A percentile compares a stretch with the other conserved stretches of the same genome.
Evolutionary conservation across 2,888 invertebrate genomes (phyloP).

Genomic region (Perizoma flavofasciatum): DNA sequence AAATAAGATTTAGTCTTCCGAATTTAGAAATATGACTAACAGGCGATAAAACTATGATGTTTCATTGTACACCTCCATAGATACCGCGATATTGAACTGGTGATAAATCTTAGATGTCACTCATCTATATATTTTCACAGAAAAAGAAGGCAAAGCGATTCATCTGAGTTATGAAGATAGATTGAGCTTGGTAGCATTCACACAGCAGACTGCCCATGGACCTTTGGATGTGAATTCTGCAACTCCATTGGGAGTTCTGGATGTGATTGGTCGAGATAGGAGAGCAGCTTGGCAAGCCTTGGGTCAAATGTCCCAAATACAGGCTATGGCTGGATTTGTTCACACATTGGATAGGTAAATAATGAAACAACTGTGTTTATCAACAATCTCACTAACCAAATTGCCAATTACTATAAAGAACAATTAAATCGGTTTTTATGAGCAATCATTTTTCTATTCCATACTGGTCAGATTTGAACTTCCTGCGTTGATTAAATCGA

Average conservation of each 20-base stretch:
- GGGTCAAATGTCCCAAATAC: slow-evolving; percentile 92
- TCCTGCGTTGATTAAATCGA: background rate
- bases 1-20: background rate
- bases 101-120: no score
- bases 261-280: slow-evolving; percentile 97
- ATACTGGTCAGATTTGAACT: no score
- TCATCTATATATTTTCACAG: slow-evolving; percentile 71
- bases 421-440: slow-evolving; percentile 2
- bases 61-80: no score
- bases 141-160: slow-evolving; percentile 98
- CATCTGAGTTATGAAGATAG: slow-evolving; percentile 97
- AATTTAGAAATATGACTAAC: background rate
- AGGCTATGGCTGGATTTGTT: slow-evolving; percentile 97
- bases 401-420: slow-evolving; percentile 1
- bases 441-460: background rate
- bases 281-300: slow-evolving; percentile 96
- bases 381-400: background rate
- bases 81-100: no score
- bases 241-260: slow-evolving; percentile 94
- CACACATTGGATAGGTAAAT: slow-evolving; percentile 89
- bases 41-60: background rate
- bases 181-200: slow-evolving; percentile 94
- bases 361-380: background rate
- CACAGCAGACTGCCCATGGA: slow-evolving; percentile 95
- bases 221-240: slow-evolving; percentile 88